phyloP scores from a whole-genome alignment of 1,140 invertebrate genomes.

The Fopius arisanus region DNA sequence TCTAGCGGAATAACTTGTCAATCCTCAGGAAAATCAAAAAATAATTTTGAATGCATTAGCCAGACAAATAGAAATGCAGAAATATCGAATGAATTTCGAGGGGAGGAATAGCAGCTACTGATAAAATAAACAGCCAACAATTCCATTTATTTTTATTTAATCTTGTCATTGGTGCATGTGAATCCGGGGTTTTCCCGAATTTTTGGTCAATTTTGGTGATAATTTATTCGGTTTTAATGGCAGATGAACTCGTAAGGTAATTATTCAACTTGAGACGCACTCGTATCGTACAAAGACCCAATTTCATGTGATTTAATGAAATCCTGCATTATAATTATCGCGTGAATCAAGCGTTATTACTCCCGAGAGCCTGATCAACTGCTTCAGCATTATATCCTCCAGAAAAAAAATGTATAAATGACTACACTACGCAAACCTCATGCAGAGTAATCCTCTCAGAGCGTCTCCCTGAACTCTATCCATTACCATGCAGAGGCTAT shows the following conservation, averaged over 20 bases:
- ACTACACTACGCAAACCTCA: background rate
- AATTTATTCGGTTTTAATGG: background rate
- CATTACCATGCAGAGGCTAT: background rate
- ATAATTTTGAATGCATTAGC: background rate
- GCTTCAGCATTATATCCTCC: background rate
- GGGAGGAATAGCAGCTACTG: too few species aligned
- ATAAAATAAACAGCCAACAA: too few species aligned
- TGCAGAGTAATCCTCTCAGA: background rate
- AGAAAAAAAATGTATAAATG: background rate
- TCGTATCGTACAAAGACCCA: constrained; percentile 61
- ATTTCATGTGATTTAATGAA: background rate
- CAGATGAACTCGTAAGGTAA: background rate
- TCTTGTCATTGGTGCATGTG: too few species aligned
- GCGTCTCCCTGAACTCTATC: background rate
- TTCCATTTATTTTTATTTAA: too few species aligned
- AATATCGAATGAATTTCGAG: too few species aligned
- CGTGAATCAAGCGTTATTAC: background rate
- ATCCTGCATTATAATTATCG: background rate
- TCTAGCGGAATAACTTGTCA: background rate
- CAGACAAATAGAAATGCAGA: too few species aligned
- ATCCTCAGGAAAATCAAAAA: background rate
- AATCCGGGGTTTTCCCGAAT: constrained; percentile 52
- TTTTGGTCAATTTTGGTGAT: background rate
- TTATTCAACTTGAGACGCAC: constrained; percentile 45
- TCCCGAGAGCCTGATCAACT: background rate